Evolutionary conservation across 2,797 vertebrate genomes (phyloP).

Genomic region (Enteromius paludinosus): DNA sequence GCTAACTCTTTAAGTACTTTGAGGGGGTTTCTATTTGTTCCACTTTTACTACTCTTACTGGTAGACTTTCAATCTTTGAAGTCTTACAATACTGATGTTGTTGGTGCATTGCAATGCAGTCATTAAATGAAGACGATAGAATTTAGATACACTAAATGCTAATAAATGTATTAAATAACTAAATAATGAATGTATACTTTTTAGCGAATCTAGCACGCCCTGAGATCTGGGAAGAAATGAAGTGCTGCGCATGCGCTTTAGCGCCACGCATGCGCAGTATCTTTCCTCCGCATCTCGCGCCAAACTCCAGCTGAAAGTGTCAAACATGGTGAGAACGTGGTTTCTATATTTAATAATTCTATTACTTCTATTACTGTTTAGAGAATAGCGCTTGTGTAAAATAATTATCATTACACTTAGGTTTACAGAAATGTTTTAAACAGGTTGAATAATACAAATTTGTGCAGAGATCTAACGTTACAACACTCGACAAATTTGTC

Average conservation of each 20-base stretch:
- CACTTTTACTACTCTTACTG: not conserved
- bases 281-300: slow-evolving; percentile 7
- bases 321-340: slow-evolving; percentile 15
- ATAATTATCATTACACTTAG: not conserved
- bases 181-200: not conserved
- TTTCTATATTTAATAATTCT: not conserved
- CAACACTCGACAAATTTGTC: not conserved
- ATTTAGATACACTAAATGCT: not conserved
- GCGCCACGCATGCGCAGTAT: slow-evolving; percentile 6
- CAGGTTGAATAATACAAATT: not conserved
- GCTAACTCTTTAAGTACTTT: not conserved
- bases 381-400: not conserved
- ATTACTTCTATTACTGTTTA: not conserved
- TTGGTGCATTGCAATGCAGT: not conserved
- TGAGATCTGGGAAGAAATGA: not conserved
- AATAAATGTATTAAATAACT: not conserved
- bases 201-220: not conserved
- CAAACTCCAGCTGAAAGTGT: slow-evolving; percentile 21
- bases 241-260: not conserved
- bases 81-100: not conserved
- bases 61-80: not conserved
- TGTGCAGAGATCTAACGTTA: not conserved
- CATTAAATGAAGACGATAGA: not conserved
- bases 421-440: not conserved
- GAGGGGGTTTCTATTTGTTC: not conserved